Percentiles rank a stretch among this genome's conserved stretches.
Conservation (phyloP, 2,888 invertebrate species). For the Adelognathus sp. region DNA sequence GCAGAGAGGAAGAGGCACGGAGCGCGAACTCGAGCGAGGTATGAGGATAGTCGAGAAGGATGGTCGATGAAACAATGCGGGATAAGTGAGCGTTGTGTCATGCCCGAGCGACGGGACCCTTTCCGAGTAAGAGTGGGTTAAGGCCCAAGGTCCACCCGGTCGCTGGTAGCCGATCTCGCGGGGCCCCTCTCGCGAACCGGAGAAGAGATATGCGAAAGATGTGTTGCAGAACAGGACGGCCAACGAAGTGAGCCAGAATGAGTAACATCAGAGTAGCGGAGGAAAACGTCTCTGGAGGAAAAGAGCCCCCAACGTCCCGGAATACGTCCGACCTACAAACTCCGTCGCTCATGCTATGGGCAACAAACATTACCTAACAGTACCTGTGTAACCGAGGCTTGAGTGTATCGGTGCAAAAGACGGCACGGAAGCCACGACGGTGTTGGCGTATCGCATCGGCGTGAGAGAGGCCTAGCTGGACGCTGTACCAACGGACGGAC, state of each 20-base stretch:
- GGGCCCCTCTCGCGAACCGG: constrained; percentile 56
- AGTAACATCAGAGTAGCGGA: not conserved
- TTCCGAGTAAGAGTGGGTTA: constrained; percentile 79
- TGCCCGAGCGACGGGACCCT: constrained; percentile 68
- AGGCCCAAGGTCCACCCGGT: constrained; percentile 78
- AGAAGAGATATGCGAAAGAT: constrained; percentile 45
- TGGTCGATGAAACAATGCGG: constrained; percentile 58
- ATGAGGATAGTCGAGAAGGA: constrained; percentile 40
- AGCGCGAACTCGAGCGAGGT: constrained; percentile 30
- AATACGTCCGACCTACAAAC: constrained; percentile 73
- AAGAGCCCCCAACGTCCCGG: constrained; percentile 58
- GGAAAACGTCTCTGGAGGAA: constrained; percentile 18
- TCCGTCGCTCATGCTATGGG: constrained; percentile 55
- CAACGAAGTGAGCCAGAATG: not conserved
- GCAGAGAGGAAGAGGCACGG: constrained; percentile 5
- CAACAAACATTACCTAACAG: constrained; percentile 75
- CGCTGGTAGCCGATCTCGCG: constrained; percentile 64
- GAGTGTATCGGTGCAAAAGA: constrained; percentile 46
- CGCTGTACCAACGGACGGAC: constrained; percentile 38
- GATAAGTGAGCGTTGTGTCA: constrained; percentile 63
- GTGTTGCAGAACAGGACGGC: not conserved
- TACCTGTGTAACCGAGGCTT: constrained; percentile 67
- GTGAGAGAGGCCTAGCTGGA: constrained; percentile 41
- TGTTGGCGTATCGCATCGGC: constrained; percentile 53
- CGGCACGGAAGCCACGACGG: constrained; percentile 38